phyloP scores from a whole-genome alignment of 2,113 vertebrate genomes.

The Dipodomys stephensi region DNA sequence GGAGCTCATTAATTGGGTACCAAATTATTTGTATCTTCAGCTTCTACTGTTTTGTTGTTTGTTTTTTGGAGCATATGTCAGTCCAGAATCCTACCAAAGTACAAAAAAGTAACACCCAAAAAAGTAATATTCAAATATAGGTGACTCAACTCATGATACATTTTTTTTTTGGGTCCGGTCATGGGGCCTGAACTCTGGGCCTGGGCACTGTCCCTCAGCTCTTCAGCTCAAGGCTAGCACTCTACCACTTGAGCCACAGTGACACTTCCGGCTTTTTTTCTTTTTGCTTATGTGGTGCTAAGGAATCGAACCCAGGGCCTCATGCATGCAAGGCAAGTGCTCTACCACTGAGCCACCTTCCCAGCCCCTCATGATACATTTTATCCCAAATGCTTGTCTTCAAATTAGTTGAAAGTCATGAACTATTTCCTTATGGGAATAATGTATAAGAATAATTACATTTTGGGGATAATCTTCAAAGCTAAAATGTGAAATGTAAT shows the following conservation, averaged over 20 bases:
- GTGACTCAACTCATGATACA: neutral
- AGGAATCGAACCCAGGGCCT: too few relatives aligned
- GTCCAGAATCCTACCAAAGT: neutral
- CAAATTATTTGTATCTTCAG: neutral
- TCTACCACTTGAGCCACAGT: too few relatives aligned
- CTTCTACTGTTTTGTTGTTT: neutral
- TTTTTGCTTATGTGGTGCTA: too few relatives aligned
- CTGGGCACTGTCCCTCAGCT: too few relatives aligned
- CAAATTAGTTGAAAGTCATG: neutral
- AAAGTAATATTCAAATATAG: neutral
- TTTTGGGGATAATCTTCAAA: neutral
- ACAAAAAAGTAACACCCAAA: neutral
- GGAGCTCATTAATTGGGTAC: neutral
- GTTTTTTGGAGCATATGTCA: neutral
- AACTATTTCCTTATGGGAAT: slow-evolving; percentile 13
- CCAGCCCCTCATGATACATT: neutral
- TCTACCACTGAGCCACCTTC: too few relatives aligned
- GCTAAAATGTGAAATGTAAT: neutral
- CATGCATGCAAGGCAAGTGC: too few relatives aligned
- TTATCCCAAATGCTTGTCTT: slow-evolving; percentile 25
- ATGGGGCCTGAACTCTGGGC: too few relatives aligned
- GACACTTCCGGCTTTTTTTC: too few relatives aligned
- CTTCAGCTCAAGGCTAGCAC: too few relatives aligned
- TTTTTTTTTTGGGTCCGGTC: neutral
- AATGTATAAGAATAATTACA: neutral